Evolutionary conservation across 2,113 vertebrate genomes (phyloP).

Genomic region (Pithys albifrons): DNA sequence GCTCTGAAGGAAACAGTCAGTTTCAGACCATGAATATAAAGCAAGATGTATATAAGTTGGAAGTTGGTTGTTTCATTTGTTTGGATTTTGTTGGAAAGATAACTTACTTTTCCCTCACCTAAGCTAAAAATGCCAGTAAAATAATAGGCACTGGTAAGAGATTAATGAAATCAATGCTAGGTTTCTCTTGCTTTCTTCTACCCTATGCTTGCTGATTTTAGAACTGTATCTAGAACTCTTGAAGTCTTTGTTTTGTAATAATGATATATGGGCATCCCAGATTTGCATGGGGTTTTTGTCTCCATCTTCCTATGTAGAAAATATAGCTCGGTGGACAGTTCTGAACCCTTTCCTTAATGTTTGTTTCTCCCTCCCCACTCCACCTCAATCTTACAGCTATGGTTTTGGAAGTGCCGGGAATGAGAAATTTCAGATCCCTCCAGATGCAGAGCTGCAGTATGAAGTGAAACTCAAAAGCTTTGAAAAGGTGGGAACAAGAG

Average conservation of each 20-base stretch:
- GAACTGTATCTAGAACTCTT: neutral
- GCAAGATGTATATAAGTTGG: neutral
- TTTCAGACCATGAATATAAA: neutral
- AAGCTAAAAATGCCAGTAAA: neutral
- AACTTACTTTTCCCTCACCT: neutral
- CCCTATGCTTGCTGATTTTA: neutral
- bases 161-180: neutral
- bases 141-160: neutral
- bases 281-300: neutral
- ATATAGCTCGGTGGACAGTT: neutral
- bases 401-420: constrained; percentile 87
- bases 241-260: neutral
- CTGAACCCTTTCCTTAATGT: neutral
- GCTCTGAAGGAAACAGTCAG: neutral
- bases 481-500: constrained; percentile 85
- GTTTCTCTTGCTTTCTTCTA: neutral
- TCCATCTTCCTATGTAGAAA: neutral
- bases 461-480: constrained; percentile 89
- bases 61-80: neutral
- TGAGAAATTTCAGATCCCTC: constrained; percentile 86
- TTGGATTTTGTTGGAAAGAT: neutral
- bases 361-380: neutral
- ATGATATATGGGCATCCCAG: neutral
- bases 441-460: constrained; percentile 85
- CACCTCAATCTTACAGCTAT: constrained; percentile 74